Base-by-base conservation (phyloP, 2,888 invertebrate species). In the Liopterus haemorrhoidalis region DNA sequence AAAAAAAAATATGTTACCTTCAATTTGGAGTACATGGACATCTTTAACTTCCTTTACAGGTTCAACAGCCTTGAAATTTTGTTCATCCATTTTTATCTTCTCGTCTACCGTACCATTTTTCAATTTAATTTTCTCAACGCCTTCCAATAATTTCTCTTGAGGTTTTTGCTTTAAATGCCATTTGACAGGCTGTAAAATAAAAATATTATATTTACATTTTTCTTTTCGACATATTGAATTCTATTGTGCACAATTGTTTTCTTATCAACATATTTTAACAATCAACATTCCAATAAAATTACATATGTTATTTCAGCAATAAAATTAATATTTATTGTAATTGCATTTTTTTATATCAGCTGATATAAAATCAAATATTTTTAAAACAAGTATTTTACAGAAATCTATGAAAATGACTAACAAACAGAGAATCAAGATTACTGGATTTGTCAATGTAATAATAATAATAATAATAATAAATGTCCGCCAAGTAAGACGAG, bases 131-230 rank as follows among this genome's bases (percentile, higher is more conserved):
- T 12, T 38, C 44, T 33, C 4, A 20, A 11, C 32, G 15, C 32
- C 31, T 18, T 44, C 38, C 11, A 44, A 18, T 18, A 38, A 14
- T 30, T 37, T 25, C 15, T 38, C 42, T n/a, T 14, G 18, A 2
- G 27, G 12, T 21, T 42, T 21, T 59, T 64, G 60, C 48, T 72
- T 70, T 69, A 74, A 62, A 49, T 78, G 76, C 70, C 72, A 68
- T 59, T 74, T 62, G 0, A 81, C 73, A 1, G 81, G 81, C 50
- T 78, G 76, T 28, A 79, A 71, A 2, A 78, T 16, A 25, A 41
- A 37, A n/a, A n/a, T n/a, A n/a, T n/a, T n/a, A n/a, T n/a, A n/a
- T n/a, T n/a, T n/a, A n/a, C n/a, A n/a, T n/a, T n/a, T n/a, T n/a
- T n/a, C n/a, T n/a, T n/a, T n/a, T n/a, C n/a, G n/a, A n/a, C n/a